These are phyloP conservation scores for Listronotus bonariensis DNA, from an alignment of 1,140 invertebrate species.

Conservation along the genomic window DNA sequence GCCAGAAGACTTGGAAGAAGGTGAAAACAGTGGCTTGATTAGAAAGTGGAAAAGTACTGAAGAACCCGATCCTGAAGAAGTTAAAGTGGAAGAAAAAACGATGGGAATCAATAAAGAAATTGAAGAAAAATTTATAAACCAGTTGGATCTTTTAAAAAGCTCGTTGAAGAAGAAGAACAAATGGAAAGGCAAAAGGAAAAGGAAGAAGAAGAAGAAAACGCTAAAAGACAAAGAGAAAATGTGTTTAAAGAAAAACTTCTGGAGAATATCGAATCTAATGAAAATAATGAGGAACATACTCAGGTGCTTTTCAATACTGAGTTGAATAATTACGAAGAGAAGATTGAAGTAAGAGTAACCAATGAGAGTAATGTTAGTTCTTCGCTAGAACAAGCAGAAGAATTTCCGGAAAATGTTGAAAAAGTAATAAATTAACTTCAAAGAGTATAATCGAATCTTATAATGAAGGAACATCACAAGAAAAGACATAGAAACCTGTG, in stretches of 20 bases:
- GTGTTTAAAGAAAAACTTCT: slow-evolving; percentile 2
- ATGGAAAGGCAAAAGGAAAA: slow-evolving; percentile 1
- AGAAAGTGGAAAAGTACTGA: background rate
- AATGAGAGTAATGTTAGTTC: no score
- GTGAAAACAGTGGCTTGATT: background rate
- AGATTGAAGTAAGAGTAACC: background rate
- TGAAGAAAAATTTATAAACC: slow-evolving; percentile 10
- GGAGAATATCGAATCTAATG: background rate
- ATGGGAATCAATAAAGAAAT: slow-evolving; percentile 13
- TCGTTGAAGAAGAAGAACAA: slow-evolving; percentile 28
- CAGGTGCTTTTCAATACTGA: background rate
- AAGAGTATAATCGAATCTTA: background rate
- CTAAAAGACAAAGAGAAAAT: background rate
- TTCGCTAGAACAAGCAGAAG: no score
- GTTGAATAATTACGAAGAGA: slow-evolving; percentile 3
- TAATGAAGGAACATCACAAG: slow-evolving; percentile 5
- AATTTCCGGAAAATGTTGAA: no score
- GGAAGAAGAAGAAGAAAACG: slow-evolving; percentile 1
- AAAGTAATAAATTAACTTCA: no score
- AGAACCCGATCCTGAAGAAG: slow-evolving; percentile 7
- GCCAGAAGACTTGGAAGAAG: slow-evolving; percentile 22
- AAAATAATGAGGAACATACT: background rate
- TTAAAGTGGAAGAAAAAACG: background rate
- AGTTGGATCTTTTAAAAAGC: slow-evolving; percentile 16
- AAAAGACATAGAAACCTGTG: slow-evolving; percentile 17